Evolutionary conservation across 2,797 vertebrate genomes (phyloP).

Genomic region (Sebastes matsubarae): DNA sequence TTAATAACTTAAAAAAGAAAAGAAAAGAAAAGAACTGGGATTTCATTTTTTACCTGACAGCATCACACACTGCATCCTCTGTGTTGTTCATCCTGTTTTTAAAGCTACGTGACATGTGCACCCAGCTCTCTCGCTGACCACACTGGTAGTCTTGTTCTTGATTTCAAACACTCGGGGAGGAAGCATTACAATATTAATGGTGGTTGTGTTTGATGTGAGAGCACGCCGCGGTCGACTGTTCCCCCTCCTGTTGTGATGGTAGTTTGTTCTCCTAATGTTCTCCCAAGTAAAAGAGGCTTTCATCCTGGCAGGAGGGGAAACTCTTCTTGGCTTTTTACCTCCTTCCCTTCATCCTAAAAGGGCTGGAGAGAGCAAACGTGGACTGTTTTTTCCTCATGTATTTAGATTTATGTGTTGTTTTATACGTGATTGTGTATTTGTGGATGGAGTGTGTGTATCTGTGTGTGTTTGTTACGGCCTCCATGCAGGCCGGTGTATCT

Average conservation of each 20-base stretch:
- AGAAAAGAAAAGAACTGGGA: background rate
- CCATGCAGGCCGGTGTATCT: conserved; percentile 5
- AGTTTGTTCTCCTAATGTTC: conserved; percentile 86
- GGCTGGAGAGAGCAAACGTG: conserved; percentile 18
- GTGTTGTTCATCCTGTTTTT: conserved; percentile 4
- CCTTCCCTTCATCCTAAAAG: conserved; percentile 57
- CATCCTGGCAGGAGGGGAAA: conserved; percentile 82
- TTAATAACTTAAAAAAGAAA: background rate
- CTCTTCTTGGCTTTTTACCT: conserved; percentile 57
- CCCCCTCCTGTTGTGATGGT: conserved; percentile 80
- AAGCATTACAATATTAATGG: conserved; percentile 74
- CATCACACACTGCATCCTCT: background rate
- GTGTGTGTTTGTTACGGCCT: conserved; percentile 16
- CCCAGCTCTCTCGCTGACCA: conserved; percentile 47
- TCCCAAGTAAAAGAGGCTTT: conserved; percentile 82
- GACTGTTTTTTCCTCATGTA: conserved; percentile 10
- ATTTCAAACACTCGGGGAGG: conserved; percentile 61
- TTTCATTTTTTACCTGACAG: background rate
- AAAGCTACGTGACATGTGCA: conserved; percentile 33
- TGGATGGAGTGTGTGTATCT: background rate
- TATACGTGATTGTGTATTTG: conserved; percentile 1
- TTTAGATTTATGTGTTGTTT: conserved; percentile 34
- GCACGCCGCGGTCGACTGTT: conserved; percentile 77
- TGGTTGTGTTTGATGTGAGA: conserved; percentile 82
- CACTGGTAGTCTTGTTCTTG: conserved; percentile 51